These are phyloP conservation scores for Scytalopus superciliaris DNA, from an alignment of 2,113 vertebrate genomes.

Conservation along the genomic window DNA sequence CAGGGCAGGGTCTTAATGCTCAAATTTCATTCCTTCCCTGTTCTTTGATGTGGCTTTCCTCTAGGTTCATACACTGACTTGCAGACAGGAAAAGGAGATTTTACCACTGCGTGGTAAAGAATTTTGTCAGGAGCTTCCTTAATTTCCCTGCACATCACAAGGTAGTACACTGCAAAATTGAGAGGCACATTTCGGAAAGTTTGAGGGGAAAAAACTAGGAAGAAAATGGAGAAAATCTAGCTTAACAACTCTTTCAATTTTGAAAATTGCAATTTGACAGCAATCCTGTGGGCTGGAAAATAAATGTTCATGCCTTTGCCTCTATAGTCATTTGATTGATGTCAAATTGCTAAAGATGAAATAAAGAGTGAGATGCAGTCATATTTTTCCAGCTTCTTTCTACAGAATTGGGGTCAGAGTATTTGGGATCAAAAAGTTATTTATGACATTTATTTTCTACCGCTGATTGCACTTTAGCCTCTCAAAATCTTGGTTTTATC, in stretches of 20 bases:
- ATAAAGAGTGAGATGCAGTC: conserved; percentile 66
- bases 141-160: background rate
- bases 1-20: background rate
- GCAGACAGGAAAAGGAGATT: conserved; percentile 9
- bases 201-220: conserved; percentile 44
- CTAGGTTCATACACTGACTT: background rate
- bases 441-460: conserved; percentile 62
- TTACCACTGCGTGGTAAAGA: background rate
- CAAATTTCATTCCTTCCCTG: background rate
- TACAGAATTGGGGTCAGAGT: conserved; percentile 55
- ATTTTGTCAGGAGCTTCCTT: conserved; percentile 37
- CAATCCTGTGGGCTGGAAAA: conserved; percentile 64
- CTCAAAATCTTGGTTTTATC: conserved; percentile 50
- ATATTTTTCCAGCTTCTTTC: conserved; percentile 59
- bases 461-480: conserved; percentile 55
- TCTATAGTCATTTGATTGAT: conserved; percentile 64
- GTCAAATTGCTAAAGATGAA: conserved; percentile 71
- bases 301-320: conserved; percentile 62
- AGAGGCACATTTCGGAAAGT: conserved; percentile 55
- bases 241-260: conserved; percentile 67
- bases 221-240: conserved; percentile 65
- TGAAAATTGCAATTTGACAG: conserved; percentile 70
- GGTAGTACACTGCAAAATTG: conserved; percentile 19
- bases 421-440: conserved; percentile 68
- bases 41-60: background rate